A percentile compares a stretch with the other conserved stretches of the same genome.
Evolutionary conservation across 2,113 vertebrate genomes (phyloP).

Genomic region (Psephotus haematonotus): DNA sequence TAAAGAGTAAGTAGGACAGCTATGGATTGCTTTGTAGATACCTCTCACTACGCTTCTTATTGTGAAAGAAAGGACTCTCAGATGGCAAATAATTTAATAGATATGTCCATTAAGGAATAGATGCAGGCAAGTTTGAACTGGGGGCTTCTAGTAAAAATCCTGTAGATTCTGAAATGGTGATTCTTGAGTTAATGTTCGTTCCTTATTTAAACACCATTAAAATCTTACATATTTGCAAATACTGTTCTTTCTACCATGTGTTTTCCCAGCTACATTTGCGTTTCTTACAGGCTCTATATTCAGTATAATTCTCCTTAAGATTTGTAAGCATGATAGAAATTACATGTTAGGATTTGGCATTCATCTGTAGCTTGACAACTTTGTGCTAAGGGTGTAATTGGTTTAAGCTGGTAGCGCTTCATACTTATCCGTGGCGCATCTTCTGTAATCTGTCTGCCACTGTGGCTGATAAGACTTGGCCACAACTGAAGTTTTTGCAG

Average conservation of each 20-base stretch:
- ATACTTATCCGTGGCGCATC: slow-evolving; percentile 64
- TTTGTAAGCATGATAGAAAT: background rate
- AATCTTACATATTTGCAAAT: background rate
- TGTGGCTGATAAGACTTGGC: slow-evolving; percentile 77
- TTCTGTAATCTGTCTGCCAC: slow-evolving; percentile 79
- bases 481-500: slow-evolving; percentile 73
- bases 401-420: slow-evolving; percentile 72
- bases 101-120: background rate
- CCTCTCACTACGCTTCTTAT: background rate
- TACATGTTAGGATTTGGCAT: slow-evolving; percentile 61
- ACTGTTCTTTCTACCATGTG: background rate
- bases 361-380: slow-evolving; percentile 65
- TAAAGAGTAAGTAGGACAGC: slow-evolving; percentile 1
- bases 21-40: slow-evolving; percentile 28
- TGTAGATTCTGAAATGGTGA: background rate
- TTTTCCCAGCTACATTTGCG: background rate
- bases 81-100: slow-evolving; percentile 39
- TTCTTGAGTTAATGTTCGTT: background rate
- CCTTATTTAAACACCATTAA: background rate
- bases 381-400: slow-evolving; percentile 76
- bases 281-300: background rate
- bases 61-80: slow-evolving; percentile 40
- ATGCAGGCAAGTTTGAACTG: background rate
- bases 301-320: background rate
- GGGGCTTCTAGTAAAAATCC: background rate